Evolutionary conservation across 2,888 invertebrate species (phyloP).

Genomic region (Clivina fossor): DNA sequence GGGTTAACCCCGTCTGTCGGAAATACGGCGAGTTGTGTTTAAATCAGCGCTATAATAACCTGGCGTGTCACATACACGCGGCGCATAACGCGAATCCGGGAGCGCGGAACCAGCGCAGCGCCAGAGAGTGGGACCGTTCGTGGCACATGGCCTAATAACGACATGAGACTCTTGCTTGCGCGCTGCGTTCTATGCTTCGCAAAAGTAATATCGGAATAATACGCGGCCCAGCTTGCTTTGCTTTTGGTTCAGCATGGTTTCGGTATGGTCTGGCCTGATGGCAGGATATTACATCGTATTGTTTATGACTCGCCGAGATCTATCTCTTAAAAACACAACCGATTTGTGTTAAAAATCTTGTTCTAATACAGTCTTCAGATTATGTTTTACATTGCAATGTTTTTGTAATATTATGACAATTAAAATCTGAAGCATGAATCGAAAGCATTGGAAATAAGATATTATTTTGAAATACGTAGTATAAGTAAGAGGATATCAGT

Average conservation of each 20-base stretch:
- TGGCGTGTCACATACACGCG: conserved; percentile 44
- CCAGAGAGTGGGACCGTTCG: conserved; percentile 8
- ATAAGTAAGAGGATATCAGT: too few species aligned
- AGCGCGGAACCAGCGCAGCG: neutral
- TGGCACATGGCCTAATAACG: conserved; percentile 21
- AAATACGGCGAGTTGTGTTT: conserved; percentile 38
- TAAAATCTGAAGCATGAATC: too few species aligned
- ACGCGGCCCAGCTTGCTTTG: too few species aligned
- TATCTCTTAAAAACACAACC: conserved; percentile 13
- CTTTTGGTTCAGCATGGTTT: too few species aligned
- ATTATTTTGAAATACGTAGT: neutral
- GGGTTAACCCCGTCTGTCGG: conserved; percentile 14
- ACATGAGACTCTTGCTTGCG: conserved; percentile 3
- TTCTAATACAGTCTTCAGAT: too few species aligned
- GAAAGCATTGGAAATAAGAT: neutral
- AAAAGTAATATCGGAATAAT: conserved; percentile 24
- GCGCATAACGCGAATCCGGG: conserved; percentile 18
- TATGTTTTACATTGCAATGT: too few species aligned
- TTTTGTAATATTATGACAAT: too few species aligned
- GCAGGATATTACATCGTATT: conserved; percentile 24
- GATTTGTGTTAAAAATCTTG: too few species aligned
- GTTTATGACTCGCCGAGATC: conserved; percentile 18
- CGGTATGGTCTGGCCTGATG: too few species aligned
- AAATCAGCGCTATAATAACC: conserved; percentile 46
- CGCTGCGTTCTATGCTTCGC: neutral